Conservation (phyloP, 2,888 invertebrate genomes). For the Drosophila anomelani region DNA sequence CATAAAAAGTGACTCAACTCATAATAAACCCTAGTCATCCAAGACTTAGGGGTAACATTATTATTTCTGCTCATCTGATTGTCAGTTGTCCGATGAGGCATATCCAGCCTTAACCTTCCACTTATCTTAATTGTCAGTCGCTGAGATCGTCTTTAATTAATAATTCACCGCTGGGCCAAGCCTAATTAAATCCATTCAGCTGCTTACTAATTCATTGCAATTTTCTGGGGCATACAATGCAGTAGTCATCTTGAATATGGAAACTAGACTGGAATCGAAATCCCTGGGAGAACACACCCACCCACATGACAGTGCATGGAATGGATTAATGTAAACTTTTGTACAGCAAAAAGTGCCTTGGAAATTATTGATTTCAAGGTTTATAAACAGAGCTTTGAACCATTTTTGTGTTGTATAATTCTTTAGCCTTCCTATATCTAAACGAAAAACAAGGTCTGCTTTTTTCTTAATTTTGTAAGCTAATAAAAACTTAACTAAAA, state of each 20-base stretch:
- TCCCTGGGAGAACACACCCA: slow-evolving; percentile 2
- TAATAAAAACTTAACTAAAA: not conserved
- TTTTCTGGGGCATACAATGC: slow-evolving; percentile 12
- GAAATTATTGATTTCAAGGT: slow-evolving; percentile 2
- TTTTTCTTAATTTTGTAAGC: slow-evolving; percentile 1
- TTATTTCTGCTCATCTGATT: slow-evolving; percentile 8
- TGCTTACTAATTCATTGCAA: slow-evolving; percentile 34
- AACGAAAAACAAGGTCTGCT: not conserved
- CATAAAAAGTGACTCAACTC: slow-evolving; percentile 20
- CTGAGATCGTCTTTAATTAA: slow-evolving; percentile 43
- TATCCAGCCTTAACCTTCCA: slow-evolving; percentile 29
- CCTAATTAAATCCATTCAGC: slow-evolving; percentile 41
- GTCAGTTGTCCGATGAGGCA: slow-evolving; percentile 14
- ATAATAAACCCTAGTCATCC: slow-evolving; percentile 6
- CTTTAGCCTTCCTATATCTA: not conserved
- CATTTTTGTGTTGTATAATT: not conserved
- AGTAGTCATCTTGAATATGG: slow-evolving; percentile 17
- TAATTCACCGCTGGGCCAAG: slow-evolving; percentile 14
- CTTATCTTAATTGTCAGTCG: slow-evolving; percentile 32
- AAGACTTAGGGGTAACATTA: slow-evolving; percentile 6
- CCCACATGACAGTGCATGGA: slow-evolving; percentile 2
- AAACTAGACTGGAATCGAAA: not conserved
- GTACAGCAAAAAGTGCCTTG: not conserved
- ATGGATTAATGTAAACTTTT: slow-evolving; percentile 3
- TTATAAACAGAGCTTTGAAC: not conserved